Percentiles rank a stretch among this genome's conserved stretches.
These are phyloP conservation scores for Tigriopus californicus DNA, from an alignment of 2,888 invertebrate genomes.

Conservation along the genomic window DNA sequence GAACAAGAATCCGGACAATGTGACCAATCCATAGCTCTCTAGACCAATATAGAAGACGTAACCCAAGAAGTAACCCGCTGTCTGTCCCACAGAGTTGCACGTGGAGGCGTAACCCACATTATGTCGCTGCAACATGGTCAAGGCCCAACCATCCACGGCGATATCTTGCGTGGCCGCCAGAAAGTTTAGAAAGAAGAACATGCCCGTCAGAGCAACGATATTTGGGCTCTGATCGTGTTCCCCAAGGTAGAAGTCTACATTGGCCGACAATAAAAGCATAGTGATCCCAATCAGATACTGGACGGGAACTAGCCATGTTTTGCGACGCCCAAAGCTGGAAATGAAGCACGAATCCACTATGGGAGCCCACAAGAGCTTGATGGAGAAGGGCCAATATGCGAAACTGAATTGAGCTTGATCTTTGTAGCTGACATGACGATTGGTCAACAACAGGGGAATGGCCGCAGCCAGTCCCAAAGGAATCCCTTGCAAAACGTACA, in stretches of 20 bases:
- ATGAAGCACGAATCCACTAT: conserved; percentile 84
- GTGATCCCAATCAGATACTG: conserved; percentile 66
- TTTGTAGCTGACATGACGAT: conserved; percentile 74
- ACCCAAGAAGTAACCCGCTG: conserved; percentile 87
- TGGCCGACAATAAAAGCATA: conserved; percentile 65
- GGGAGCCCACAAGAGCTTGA: conserved; percentile 95
- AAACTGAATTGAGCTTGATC: conserved; percentile 75
- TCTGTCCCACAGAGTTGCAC: conserved; percentile 96
- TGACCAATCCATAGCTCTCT: conserved; percentile 62
- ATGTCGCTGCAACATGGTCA: conserved; percentile 88
- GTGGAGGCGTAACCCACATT: conserved; percentile 98
- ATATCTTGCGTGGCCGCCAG: conserved; percentile 98
- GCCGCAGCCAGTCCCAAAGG: conserved; percentile 85
- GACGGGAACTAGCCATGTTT: conserved; percentile 78
- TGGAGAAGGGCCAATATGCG: conserved; percentile 66
- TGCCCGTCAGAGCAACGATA: conserved; percentile 52
- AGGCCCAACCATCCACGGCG: conserved; percentile 98
- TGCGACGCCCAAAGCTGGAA: conserved; percentile 66
- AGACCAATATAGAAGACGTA: conserved; percentile 89
- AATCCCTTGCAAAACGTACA: conserved; percentile 51
- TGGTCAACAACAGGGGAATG: conserved; percentile 85
- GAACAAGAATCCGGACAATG: conserved; percentile 57
- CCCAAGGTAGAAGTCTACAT: conserved; percentile 58
- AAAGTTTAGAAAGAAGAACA: conserved; percentile 83
- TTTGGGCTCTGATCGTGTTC: conserved; percentile 27